Conservation (phyloP, 2,888 invertebrate species). For the Cremastinae sp. region DNA sequence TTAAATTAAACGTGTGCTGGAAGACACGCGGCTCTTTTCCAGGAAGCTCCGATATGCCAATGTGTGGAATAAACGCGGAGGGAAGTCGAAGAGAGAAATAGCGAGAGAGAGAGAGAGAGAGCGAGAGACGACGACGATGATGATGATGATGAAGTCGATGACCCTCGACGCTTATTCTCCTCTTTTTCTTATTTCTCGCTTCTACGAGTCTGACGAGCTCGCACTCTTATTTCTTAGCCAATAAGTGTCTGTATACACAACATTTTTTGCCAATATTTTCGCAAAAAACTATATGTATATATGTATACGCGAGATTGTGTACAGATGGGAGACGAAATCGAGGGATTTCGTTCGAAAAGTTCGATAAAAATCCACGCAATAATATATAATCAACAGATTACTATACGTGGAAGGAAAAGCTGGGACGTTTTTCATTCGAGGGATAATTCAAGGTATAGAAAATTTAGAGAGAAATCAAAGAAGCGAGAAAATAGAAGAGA, state of each 20-base stretch:
- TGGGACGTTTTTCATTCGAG: too few relatives aligned
- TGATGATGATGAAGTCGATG: constrained; percentile 69
- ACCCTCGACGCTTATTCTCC: constrained; percentile 63
- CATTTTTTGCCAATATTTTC: not conserved
- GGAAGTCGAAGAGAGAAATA: constrained; percentile 59
- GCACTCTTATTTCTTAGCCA: constrained; percentile 22
- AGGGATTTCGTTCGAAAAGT: too few relatives aligned
- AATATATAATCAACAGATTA: too few relatives aligned
- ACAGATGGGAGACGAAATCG: too few relatives aligned
- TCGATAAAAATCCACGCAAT: too few relatives aligned
- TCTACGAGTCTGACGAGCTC: constrained; percentile 5
- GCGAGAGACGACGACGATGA: not conserved
- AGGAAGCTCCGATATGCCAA: constrained; percentile 65
- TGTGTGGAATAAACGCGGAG: constrained; percentile 4
- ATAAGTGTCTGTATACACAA: constrained; percentile 38
- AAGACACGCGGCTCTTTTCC: constrained; percentile 64
- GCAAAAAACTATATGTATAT: not conserved
- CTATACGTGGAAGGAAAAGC: too few relatives aligned
- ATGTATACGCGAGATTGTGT: too few relatives aligned
- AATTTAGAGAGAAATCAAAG: constrained; percentile 36
- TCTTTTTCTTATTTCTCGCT: not conserved
- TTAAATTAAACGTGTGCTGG: constrained; percentile 71
- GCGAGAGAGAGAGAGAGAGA: not conserved
- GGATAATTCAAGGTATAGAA: constrained; percentile 4
- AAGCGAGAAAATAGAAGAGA: constrained; percentile 22